Conservation (phyloP, 2,797 vertebrate species). For the Tympanoctomys barrerae region DNA sequence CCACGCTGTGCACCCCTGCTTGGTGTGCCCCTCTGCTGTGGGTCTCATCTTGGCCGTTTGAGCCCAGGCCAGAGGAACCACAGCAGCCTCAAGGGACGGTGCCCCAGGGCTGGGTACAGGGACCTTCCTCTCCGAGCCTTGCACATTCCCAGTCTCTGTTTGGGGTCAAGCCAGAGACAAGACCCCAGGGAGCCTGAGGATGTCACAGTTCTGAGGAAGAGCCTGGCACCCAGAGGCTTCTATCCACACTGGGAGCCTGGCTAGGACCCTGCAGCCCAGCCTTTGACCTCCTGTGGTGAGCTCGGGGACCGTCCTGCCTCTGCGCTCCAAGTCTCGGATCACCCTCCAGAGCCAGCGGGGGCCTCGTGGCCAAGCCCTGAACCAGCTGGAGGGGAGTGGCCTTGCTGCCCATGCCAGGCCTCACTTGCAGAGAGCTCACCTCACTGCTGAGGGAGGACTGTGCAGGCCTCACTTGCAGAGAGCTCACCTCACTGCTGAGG, state of each 20-base stretch:
- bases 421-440: background rate
- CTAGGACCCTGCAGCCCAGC: background rate
- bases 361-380: rapidly evolving
- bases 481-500: background rate
- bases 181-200: rapidly evolving
- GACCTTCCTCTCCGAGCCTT: background rate
- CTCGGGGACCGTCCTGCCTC: background rate
- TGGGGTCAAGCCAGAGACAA: background rate
- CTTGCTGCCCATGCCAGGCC: rapidly evolving
- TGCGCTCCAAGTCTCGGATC: background rate
- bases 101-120: background rate
- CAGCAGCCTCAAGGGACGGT: rapidly evolving
- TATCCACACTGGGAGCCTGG: rapidly evolving
- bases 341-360: background rate
- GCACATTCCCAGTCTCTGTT: background rate
- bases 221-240: background rate
- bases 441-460: background rate
- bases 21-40: background rate
- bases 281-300: rapidly evolving
- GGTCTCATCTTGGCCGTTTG: rapidly evolving
- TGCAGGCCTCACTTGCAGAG: rapidly evolving
- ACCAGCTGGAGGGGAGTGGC: rapidly evolving
- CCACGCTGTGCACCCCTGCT: too few relatives aligned
- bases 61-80: rapidly evolving
- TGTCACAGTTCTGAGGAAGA: background rate